Conservation (phyloP, 2,113 vertebrate genomes). For the Abramis brama region DNA sequence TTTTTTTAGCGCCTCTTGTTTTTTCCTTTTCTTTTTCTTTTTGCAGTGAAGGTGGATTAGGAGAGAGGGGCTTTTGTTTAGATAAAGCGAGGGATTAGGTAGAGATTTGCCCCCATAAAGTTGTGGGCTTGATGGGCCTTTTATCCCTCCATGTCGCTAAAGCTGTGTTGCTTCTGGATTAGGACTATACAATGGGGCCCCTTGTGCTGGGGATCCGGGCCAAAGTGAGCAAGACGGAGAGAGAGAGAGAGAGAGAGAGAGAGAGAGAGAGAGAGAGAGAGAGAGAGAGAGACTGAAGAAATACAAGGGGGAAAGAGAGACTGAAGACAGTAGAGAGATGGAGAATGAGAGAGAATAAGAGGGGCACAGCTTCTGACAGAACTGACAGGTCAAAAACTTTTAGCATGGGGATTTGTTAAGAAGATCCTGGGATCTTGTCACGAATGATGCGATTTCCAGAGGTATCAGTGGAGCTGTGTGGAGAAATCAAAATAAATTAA, state of each 20-base stretch:
- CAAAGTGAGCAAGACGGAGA: conserved; percentile 75
- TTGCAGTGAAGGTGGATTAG: conserved; percentile 91
- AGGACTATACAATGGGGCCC: conserved; percentile 92
- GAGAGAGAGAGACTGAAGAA: conserved; percentile 6
- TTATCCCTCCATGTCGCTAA: conserved; percentile 98
- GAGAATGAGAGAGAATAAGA: conserved; percentile 47
- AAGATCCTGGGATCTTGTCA: conserved; percentile 74
- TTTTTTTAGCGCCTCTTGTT: conserved; percentile 70
- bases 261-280: not conserved
- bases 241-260: conserved; percentile 3
- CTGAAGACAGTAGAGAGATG: conserved; percentile 16
- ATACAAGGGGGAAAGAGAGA: conserved; percentile 19
- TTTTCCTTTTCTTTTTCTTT: conserved; percentile 76
- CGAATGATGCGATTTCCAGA: conserved; percentile 72
- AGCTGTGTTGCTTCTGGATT: conserved; percentile 98
- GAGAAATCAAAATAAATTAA: conserved; percentile 64
- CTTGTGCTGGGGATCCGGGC: conserved; percentile 90
- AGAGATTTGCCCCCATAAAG: conserved; percentile 98
- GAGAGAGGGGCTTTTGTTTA: conserved; percentile 90
- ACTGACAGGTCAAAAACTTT: conserved; percentile 77
- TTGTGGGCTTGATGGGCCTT: conserved; percentile 98
- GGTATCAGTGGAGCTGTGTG: conserved; percentile 67
- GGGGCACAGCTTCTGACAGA: conserved; percentile 72
- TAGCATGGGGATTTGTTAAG: conserved; percentile 70
- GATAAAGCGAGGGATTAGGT: conserved; percentile 98